Evolutionary conservation across 2,113 vertebrate genomes (phyloP), one percentile per base, ranked within the genome.

Genomic region (Myiagra hebetior): DNA sequence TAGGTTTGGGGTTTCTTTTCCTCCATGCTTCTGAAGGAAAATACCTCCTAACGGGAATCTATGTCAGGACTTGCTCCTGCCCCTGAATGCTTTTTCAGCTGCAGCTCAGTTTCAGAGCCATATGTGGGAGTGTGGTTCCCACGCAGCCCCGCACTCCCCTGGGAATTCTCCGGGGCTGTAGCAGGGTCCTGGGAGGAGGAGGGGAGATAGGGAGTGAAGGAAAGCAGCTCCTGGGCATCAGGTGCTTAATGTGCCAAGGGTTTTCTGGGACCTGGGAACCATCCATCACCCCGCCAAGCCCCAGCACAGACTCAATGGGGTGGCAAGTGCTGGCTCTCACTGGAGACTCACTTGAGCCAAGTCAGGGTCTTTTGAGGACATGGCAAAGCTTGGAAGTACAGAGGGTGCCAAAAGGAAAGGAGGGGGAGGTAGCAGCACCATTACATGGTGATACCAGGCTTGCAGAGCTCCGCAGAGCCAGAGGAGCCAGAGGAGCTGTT

Each of bases 1-100:
- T 62, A 39, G 49, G 47, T 72, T 72, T 31, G 33, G 11, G 42
- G 0, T 2, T 60, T 28, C 18, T 23, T 33, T 41, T 2, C 6
- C 4, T 13, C 10, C 0, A 1, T 17, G 8, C 35, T 77, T 57
- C 64, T 60, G 72, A 89, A 80, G 76, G 85, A 72, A 84, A 60
- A 77, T 31, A 39, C 60, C 63, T 60, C 59, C 37, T 50, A 35
- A 53, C 0, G 0, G 46, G 37, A 47, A 62, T 33, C 47, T 46
- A 22, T 37, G 22, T 78, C 82, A 78, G 23, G 39, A 64, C 42
- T 59, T 0, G 0, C 19, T 73, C 23, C 74, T 83, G n/a, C 31
- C 60, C 26, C 76, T 16, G 50, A 60, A 22, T 72, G 95, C 93
- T 86, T 96, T 62, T 79, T 47, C 95, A 96, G 93, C 95, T 96